phyloP scores from a whole-genome alignment of 2,888 invertebrate genomes.

The Neoitamus cyanurus region DNA sequence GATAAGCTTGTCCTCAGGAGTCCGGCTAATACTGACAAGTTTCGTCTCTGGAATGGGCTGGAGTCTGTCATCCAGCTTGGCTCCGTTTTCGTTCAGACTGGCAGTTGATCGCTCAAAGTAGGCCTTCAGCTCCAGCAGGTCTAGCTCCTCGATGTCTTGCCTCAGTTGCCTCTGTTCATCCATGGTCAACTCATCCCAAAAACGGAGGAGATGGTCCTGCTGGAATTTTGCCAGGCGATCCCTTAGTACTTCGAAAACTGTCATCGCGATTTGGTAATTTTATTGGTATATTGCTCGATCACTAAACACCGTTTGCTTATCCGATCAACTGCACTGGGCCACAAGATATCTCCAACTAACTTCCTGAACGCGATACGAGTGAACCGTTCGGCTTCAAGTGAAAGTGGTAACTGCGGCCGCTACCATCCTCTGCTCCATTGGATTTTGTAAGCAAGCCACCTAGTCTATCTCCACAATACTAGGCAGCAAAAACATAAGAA shows the following conservation, averaged over 20 bases:
- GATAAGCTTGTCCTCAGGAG: slow-evolving; percentile 72
- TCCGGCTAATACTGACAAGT: slow-evolving; percentile 81
- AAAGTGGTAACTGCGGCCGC: slow-evolving; percentile 53
- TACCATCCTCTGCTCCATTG: slow-evolving; percentile 40
- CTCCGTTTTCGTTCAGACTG: slow-evolving; percentile 71
- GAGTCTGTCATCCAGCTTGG: slow-evolving; percentile 82
- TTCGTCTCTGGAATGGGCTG: slow-evolving; percentile 86
- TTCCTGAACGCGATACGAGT: not conserved
- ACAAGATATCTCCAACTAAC: slow-evolving; percentile 9
- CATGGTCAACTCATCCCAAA: slow-evolving; percentile 79
- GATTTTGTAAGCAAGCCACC: slow-evolving; percentile 6
- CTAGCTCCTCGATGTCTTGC: slow-evolving; percentile 76
- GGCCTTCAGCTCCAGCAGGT: slow-evolving; percentile 77
- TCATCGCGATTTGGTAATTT: slow-evolving; percentile 64
- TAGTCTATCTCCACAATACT: slow-evolving; percentile 7
- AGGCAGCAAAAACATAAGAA: not conserved
- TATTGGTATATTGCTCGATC: not conserved
- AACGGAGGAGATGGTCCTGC: slow-evolving; percentile 85
- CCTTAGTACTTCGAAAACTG: slow-evolving; percentile 69
- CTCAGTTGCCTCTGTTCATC: slow-evolving; percentile 69
- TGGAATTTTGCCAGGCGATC: slow-evolving; percentile 71
- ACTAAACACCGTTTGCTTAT: not conserved
- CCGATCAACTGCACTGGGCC: slow-evolving; percentile 20
- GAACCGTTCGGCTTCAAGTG: slow-evolving; percentile 53
- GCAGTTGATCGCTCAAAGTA: slow-evolving; percentile 76